A percentile compares a stretch with the other conserved stretches of the same genome.
Conservation (phyloP, 2,113 vertebrate species). For the Heterotilapia buettikoferi region DNA sequence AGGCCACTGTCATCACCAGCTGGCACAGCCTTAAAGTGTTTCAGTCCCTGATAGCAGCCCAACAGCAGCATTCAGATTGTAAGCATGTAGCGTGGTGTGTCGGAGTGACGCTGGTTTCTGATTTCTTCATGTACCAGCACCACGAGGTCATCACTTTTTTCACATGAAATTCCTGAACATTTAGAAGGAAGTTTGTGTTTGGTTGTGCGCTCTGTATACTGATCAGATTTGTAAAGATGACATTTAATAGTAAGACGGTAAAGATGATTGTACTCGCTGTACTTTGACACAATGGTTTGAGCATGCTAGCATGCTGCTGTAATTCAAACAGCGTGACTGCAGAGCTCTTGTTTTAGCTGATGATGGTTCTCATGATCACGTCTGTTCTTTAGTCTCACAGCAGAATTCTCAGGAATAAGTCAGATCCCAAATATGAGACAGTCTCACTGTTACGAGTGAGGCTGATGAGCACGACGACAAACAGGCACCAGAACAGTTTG, state of each 20-base stretch:
- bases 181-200: background rate
- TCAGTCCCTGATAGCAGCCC: background rate
- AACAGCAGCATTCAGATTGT: background rate
- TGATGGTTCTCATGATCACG: background rate
- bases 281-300: background rate
- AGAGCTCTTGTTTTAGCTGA: fast-evolving
- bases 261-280: background rate
- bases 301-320: background rate
- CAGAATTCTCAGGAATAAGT: background rate
- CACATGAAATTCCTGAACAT: background rate
- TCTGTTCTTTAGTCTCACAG: background rate
- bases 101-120: background rate
- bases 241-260: background rate
- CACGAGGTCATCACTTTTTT: background rate
- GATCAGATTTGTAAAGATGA: background rate
- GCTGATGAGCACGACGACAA: background rate
- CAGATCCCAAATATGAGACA: background rate
- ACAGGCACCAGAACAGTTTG: background rate
- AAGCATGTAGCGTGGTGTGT: fast-evolving
- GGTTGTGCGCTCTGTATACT: background rate
- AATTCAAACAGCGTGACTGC: background rate
- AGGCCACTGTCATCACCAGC: background rate
- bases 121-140: background rate
- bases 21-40: background rate
- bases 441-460: background rate